Base-by-base conservation (phyloP, 1,140 invertebrate genomes). In the Heliconius congener region DNA sequence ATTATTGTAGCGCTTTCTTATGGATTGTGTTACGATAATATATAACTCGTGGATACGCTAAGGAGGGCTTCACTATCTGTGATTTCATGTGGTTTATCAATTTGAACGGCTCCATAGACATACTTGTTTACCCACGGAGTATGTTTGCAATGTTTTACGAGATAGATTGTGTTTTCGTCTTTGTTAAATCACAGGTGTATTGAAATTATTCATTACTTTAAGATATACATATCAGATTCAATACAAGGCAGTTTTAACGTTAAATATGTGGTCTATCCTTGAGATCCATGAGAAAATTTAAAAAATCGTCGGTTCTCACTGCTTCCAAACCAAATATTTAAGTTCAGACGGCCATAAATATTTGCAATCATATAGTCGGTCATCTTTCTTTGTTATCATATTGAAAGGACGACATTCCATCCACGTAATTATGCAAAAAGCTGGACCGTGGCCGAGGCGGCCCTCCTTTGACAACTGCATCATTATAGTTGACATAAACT, bases 361-460 rank as follows among this genome's bases (percentile, higher is more conserved):
- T 88, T 80, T 86, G 82, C 86, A 88, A 93, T 93, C 87, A 91
- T 90, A 91, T 81, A 86, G 85, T 83, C 83, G 87, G 88, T 94
- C 90, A 93, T 93, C 88, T 94, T 93, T 92, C 92, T 94, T 94
- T 94, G 91, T 93, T 92, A 93, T 93, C 86, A 93, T 93, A 93
- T 93, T 90, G 91, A 88, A 89, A 82, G 90, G 87, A 88, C 92
- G 89, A 87, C 91, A 93, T 94, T 93, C 92, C 91, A 85, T 85
- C 83, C 81, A 77, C 86, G 86, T 92, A 92, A 94, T 94, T 94
- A 94, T 94, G 92, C 92, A 93, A 93, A 94, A 93, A 93, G 90
- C 91, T 90, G 90, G 91, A 89, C 91, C 82, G 78, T 87, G 91
- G 88, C 74, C 90, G 88, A 85, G 86, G 90, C 93, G 88, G 93